A percentile compares a stretch with the other conserved stretches of the same genome.
Evolutionary conservation across 2,113 vertebrate genomes (phyloP).

Genomic region (Pterocles gutturalis): DNA sequence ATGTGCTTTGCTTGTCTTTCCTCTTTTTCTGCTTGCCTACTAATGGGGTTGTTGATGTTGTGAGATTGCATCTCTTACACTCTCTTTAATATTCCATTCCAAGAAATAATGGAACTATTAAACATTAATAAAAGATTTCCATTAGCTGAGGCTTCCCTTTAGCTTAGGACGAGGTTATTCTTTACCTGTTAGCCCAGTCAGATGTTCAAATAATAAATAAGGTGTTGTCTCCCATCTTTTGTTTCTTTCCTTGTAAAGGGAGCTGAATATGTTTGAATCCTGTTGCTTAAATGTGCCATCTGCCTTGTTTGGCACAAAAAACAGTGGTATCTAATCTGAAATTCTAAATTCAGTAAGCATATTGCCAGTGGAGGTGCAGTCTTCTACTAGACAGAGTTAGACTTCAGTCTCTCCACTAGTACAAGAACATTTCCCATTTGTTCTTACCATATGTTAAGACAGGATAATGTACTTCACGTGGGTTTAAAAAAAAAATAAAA

Average conservation of each 20-base stretch:
- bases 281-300: constrained; percentile 16
- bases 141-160: background rate
- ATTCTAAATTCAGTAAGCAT: constrained; percentile 35
- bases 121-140: background rate
- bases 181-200: background rate
- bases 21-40: background rate
- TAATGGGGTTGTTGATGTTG: background rate
- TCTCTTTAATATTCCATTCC: background rate
- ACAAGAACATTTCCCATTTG: constrained; percentile 12
- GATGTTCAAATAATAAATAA: background rate
- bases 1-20: background rate
- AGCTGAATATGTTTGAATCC: constrained; percentile 1
- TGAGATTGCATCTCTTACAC: background rate
- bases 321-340: constrained; percentile 37
- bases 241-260: background rate
- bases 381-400: constrained; percentile 32
- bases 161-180: background rate
- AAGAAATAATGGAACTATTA: background rate
- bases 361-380: constrained; percentile 34
- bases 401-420: constrained; percentile 28
- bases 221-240: background rate
- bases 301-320: constrained; percentile 30
- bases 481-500: background rate
- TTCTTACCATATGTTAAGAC: constrained; percentile 22
- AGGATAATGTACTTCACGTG: background rate